A percentile compares a stretch with the other conserved stretches of the same genome.
These are phyloP conservation scores for Formica exsecta DNA, from an alignment of 1,140 invertebrate genomes.

Conservation along the genomic window DNA sequence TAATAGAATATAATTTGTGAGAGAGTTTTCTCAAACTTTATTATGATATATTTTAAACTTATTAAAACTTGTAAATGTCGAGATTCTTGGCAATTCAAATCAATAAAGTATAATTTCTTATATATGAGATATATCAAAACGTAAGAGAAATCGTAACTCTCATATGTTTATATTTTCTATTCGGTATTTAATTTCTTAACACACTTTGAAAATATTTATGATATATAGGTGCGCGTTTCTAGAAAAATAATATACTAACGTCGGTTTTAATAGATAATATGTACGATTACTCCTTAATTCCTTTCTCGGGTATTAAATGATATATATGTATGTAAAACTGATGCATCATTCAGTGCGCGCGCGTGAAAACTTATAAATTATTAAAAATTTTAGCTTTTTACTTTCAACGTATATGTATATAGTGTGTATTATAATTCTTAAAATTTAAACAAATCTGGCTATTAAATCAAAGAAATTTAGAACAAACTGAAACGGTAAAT, in stretches of 20 bases:
- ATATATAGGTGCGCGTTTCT: neutral
- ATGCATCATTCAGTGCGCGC: no score
- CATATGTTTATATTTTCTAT: neutral
- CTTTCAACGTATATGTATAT: no score
- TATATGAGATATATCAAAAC: neutral
- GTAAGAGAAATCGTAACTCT: neutral
- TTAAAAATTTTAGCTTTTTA: no score
- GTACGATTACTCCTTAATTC: neutral
- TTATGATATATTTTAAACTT: neutral
- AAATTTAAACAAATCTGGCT: no score
- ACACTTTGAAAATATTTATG: neutral
- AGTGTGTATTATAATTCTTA: no score
- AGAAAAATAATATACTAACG: neutral
- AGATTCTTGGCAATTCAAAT: neutral
- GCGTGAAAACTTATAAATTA: no score
- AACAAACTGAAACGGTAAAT: no score
- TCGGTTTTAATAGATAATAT: neutral
- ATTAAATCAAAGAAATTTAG: no score
- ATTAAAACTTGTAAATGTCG: neutral
- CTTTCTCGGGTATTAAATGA: no score
- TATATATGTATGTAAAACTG: no score
- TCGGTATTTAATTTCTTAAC: constrained; percentile 13
- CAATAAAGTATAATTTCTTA: neutral
- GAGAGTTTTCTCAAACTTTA: no score
- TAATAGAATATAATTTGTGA: no score